A percentile compares a stretch with the other conserved stretches of the same genome.
phyloP scores from a whole-genome alignment of 1,140 invertebrate species.

The Sycobia sp. region DNA sequence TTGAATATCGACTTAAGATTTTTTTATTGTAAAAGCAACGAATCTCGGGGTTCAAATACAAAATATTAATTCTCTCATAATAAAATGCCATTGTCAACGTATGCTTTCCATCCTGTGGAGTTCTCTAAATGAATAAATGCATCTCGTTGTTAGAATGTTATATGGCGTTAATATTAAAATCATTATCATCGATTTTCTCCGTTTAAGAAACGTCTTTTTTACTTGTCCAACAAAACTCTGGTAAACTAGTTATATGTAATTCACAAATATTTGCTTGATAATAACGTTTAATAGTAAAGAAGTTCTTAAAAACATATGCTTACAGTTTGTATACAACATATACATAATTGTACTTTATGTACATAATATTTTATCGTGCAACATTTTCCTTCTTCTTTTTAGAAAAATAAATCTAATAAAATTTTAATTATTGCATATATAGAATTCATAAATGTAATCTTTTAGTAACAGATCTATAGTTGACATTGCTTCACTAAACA shows the following conservation, averaged over 20 bases:
- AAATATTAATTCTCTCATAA: too few relatives aligned
- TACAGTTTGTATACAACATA: constrained; percentile 7
- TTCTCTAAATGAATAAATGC: too few relatives aligned
- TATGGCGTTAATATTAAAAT: too few relatives aligned
- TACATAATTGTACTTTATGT: constrained; percentile 32
- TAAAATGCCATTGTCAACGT: too few relatives aligned
- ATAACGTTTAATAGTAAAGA: constrained; percentile 16
- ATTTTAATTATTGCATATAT: background rate
- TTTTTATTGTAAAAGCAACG: too few relatives aligned
- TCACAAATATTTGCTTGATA: background rate
- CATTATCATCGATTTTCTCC: too few relatives aligned
- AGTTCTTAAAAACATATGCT: constrained; percentile 10
- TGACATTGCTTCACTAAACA: background rate
- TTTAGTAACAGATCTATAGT: constrained; percentile 17
- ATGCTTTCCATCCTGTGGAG: too few relatives aligned
- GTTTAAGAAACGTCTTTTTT: too few relatives aligned
- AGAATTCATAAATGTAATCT: constrained; percentile 1
- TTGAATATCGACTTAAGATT: too few relatives aligned
- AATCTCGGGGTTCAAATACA: too few relatives aligned
- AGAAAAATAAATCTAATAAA: constrained; percentile 13
- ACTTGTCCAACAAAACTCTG: too few relatives aligned
- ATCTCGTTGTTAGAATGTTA: too few relatives aligned
- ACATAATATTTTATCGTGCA: constrained; percentile 19
- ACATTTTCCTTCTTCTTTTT: constrained; percentile 4
- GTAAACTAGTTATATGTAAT: background rate